A percentile compares a stretch with the other conserved stretches of the same genome.
These are phyloP conservation scores for Centropus unirufus DNA, from an alignment of 2,113 vertebrate genomes.

Conservation along the genomic window DNA sequence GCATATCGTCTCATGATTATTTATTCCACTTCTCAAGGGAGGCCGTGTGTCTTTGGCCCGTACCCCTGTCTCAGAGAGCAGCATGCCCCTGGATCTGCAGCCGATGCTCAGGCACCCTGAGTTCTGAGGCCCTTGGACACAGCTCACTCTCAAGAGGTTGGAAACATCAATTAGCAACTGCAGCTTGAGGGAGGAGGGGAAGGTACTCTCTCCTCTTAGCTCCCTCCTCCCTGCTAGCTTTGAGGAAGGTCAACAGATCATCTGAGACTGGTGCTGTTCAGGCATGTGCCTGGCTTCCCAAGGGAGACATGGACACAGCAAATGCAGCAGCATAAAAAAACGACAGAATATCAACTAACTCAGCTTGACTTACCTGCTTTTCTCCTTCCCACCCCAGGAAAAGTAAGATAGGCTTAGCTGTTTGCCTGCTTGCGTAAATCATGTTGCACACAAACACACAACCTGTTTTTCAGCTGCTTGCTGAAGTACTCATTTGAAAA, in stretches of 20 bases:
- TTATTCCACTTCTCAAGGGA: background rate
- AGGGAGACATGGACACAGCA: fast-evolving
- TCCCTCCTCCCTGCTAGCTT: background rate
- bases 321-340: background rate
- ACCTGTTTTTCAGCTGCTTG: background rate
- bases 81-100: fast-evolving
- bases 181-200: background rate
- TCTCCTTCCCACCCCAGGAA: background rate
- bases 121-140: background rate
- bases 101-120: fast-evolving
- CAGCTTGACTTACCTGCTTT: background rate
- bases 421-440: background rate
- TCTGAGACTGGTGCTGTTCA: background rate
- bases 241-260: background rate
- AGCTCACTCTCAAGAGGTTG: background rate
- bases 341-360: background rate
- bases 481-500: background rate
- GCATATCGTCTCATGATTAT: fast-evolving
- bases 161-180: background rate
- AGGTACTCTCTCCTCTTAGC: background rate
- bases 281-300: background rate
- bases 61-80: background rate
- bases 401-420: background rate
- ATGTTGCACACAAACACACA: background rate
- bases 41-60: background rate